Evolutionary conservation across 2,797 vertebrate genomes (phyloP).

Genomic region (Tragelaphus oryx): DNA sequence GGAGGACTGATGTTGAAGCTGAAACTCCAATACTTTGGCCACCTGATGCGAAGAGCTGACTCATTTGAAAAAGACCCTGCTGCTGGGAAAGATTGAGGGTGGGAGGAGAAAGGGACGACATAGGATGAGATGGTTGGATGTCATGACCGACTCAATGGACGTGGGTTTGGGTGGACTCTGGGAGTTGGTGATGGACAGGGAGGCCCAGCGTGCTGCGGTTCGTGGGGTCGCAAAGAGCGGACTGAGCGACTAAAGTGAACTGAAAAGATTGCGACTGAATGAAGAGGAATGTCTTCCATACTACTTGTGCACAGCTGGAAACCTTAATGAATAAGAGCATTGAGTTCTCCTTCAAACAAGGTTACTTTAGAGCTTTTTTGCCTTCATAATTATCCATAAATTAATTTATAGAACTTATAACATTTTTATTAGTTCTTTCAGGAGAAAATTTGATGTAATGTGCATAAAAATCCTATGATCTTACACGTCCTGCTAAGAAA

Average conservation of each 20-base stretch:
- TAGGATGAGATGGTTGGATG: not conserved
- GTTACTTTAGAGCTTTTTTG: conserved; percentile 35
- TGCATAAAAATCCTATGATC: conserved; percentile 9
- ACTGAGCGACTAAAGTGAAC: not conserved
- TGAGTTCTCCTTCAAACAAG: conserved; percentile 44
- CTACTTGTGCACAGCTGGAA: not conserved
- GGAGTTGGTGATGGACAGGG: not conserved
- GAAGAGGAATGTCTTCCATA: not conserved
- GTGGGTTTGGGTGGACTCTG: not conserved
- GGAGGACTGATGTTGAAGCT: not conserved
- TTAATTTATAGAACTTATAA: conserved; percentile 51
- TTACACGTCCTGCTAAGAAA: not conserved
- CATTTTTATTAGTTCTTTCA: conserved; percentile 52
- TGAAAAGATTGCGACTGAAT: not conserved
- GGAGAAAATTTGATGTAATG: conserved; percentile 32
- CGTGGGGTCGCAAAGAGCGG: not conserved
- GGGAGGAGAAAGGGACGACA: not conserved
- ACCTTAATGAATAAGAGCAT: conserved; percentile 24
- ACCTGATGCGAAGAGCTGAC: not conserved
- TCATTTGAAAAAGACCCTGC: not conserved
- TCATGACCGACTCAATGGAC: not conserved
- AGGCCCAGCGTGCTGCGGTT: fast-evolving
- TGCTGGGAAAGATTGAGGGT: not conserved
- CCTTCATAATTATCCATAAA: conserved; percentile 38
- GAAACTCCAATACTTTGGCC: not conserved